Evolutionary conservation across 2,888 invertebrate genomes (phyloP).

Genomic region (Melanotus villosus): DNA sequence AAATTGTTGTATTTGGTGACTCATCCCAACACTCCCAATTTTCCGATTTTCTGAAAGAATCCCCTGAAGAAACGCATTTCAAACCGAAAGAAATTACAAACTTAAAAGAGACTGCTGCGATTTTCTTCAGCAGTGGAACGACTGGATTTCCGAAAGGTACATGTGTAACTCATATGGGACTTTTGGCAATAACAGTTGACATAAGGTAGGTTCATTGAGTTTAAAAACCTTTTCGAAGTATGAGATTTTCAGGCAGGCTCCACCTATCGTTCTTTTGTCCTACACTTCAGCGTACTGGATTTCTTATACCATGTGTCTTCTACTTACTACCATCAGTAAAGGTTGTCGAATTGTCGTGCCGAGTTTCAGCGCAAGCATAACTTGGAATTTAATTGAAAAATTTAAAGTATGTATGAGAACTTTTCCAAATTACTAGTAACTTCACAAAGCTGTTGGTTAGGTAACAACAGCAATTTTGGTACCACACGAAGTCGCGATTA

Average conservation of each 20-base stretch:
- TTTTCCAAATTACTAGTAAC: not conserved
- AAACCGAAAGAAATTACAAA: slow-evolving; percentile 36
- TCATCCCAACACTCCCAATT: slow-evolving; percentile 32
- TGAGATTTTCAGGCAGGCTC: too few relatives aligned
- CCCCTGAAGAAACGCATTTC: slow-evolving; percentile 46
- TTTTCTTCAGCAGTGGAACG: slow-evolving; percentile 55
- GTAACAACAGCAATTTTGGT: slow-evolving; percentile 49
- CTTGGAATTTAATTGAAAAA: slow-evolving; percentile 58
- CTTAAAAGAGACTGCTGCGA: slow-evolving; percentile 44
- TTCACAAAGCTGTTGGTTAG: not conserved
- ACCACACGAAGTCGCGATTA: slow-evolving; percentile 54
- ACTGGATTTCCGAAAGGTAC: slow-evolving; percentile 56
- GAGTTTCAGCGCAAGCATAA: slow-evolving; percentile 51
- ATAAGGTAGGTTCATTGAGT: too few relatives aligned
- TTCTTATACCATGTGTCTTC: slow-evolving; percentile 54
- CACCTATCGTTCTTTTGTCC: too few relatives aligned
- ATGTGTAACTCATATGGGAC: slow-evolving; percentile 46
- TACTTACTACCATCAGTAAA: slow-evolving; percentile 51
- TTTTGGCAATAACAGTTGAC: not conserved
- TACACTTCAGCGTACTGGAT: slow-evolving; percentile 60
- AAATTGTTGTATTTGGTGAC: slow-evolving; percentile 51
- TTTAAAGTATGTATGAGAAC: slow-evolving; percentile 55
- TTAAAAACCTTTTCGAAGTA: too few relatives aligned
- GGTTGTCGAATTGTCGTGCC: slow-evolving; percentile 55
- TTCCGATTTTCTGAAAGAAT: slow-evolving; percentile 53